Conservation (phyloP, 2,888 invertebrate species). For the Tetragonula carbonaria region DNA sequence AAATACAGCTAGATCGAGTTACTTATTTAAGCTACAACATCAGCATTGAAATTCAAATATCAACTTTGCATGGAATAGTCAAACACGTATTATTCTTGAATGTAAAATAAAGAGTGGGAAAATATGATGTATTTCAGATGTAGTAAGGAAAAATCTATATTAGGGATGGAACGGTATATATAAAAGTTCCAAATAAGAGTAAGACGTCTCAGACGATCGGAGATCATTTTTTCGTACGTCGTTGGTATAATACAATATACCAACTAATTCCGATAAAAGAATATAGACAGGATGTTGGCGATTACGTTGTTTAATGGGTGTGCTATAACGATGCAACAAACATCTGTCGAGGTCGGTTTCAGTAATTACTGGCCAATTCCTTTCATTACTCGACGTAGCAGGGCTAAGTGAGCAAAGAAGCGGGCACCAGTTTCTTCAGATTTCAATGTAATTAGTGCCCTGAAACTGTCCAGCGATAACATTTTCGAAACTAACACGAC, state of each 20-base stretch:
- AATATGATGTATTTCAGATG: too few relatives aligned
- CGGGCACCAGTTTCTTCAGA: conserved; percentile 62
- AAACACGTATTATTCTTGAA: not conserved
- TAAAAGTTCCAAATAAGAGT: not conserved
- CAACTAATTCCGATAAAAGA: not conserved
- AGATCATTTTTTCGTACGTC: not conserved
- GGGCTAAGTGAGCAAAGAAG: conserved; percentile 57
- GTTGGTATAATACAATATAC: not conserved
- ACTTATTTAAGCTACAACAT: not conserved
- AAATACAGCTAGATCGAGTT: not conserved
- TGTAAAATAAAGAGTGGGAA: not conserved
- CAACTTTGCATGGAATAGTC: not conserved
- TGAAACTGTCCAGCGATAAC: conserved; percentile 37
- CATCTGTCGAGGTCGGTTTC: conserved; percentile 76
- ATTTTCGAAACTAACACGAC: conserved; percentile 14
- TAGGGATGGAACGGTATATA: not conserved
- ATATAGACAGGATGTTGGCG: conserved; percentile 76
- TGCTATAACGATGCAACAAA: conserved; percentile 72
- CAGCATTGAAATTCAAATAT: not conserved
- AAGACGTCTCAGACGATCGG: not conserved
- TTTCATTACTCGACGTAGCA: conserved; percentile 56
- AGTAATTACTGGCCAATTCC: conserved; percentile 77
- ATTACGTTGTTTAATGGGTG: conserved; percentile 82
- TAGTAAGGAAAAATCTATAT: not conserved
- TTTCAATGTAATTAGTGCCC: conserved; percentile 62